These are phyloP conservation scores for Gasterosteus aculeatus DNA, from an alignment of 2,113 vertebrate species.

Conservation along the genomic window DNA sequence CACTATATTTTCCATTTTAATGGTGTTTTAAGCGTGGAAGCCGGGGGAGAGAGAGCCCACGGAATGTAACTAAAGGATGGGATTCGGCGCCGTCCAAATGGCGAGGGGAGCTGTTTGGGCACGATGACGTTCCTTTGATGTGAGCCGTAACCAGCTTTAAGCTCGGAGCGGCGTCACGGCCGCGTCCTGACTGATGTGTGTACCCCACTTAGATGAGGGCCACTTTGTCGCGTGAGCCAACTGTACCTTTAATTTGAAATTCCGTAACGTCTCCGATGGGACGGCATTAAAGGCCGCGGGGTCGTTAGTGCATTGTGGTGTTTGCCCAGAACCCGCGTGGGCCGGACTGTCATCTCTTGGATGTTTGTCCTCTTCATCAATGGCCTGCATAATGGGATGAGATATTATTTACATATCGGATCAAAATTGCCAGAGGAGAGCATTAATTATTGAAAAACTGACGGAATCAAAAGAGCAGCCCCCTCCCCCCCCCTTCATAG, in stretches of 20 bases:
- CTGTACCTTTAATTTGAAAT: conserved; percentile 83
- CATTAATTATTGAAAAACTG: conserved; percentile 82
- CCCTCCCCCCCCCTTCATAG: conserved; percentile 23
- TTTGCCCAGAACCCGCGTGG: conserved; percentile 55
- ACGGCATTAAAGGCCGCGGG: conserved; percentile 65
- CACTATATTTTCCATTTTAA: conserved; percentile 78
- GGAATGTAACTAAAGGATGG: conserved; percentile 71
- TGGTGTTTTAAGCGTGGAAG: conserved; percentile 74
- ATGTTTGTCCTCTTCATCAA: conserved; percentile 77
- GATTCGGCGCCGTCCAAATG: conserved; percentile 77
- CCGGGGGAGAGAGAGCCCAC: conserved; percentile 65
- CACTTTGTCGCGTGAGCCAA: conserved; percentile 71
- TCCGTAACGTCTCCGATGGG: conserved; percentile 78
- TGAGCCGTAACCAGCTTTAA: conserved; percentile 79
- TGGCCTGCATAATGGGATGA: conserved; percentile 72
- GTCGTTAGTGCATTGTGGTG: conserved; percentile 77
- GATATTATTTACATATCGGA: conserved; percentile 79
- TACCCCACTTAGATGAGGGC: conserved; percentile 63
- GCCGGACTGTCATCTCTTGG: conserved; percentile 73
- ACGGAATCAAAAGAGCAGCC: conserved; percentile 75
- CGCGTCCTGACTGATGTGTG: conserved; percentile 72
- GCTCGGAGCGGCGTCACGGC: conserved; percentile 66
- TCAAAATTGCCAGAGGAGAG: conserved; percentile 77
- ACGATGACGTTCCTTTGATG: conserved; percentile 79
- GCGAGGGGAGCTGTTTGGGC: conserved; percentile 76